Evolutionary conservation across 2,888 invertebrate genomes (phyloP), one percentile per base, ranked within the genome.

Genomic region (Gonocerus acuteangulatus): DNA sequence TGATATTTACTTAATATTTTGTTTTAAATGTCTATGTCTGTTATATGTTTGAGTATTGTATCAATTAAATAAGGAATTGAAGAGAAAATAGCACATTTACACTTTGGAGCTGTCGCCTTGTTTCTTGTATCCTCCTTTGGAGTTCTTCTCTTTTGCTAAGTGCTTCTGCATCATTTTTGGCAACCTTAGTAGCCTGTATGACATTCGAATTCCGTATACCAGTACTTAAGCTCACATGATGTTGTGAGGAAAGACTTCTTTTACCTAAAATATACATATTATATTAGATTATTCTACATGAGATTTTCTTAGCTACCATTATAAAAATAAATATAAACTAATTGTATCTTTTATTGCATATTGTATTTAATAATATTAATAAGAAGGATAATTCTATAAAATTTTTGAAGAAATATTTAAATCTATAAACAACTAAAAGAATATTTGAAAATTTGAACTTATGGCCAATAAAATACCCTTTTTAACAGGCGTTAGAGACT

Each of bases 101-200:
- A 73, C 85, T 92, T 77, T 92, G 90, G 65, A 93, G 75, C 74
- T 91, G 90, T 67, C 85, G 81, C 71, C 89, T 82, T 0, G 91
- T 91, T 76, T 92, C 91, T 71, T 88, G 84, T 69, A 89, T 84
- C 69, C 90, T 79, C 72, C 89, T 82, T 70, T 87, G 83, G 65
- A 94, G 77, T 71, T 93, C 91, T 73, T 91, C 87, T 2, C 89
- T 74, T 60, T 84, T 80, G 56, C 82, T 77, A 0, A 79, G 77
- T 0, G 83, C 81, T 63, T 85, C 85, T 0, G 82, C 77, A 72
- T 86, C 84, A 18, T 79, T 76, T 69, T 79, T 77, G 27, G 79
- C 77, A 69, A 76, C 76, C 64, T 77, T 79, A 0, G 79, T 79
- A 7, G 80, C 79, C 69, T 79, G 78, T 57, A 81, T 79, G 1